Percentiles rank a stretch among this genome's conserved stretches.
Conservation (phyloP, 1,140 invertebrate genomes). For the Pseudobourletiella spinata region DNA sequence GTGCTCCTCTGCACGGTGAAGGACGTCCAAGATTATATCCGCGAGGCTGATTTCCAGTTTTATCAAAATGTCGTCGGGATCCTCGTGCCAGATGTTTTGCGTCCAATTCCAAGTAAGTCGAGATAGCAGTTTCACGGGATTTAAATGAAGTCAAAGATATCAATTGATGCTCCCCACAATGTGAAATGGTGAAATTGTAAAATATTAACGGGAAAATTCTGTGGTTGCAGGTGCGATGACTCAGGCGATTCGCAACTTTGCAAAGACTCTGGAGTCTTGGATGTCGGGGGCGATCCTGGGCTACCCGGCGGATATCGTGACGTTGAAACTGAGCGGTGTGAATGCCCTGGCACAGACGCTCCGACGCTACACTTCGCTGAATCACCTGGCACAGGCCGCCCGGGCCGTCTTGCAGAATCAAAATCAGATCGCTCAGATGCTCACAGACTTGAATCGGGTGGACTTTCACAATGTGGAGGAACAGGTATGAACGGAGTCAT, state of each 20-base stretch:
- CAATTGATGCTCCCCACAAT: no score
- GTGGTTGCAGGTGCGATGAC: conserved; percentile 70
- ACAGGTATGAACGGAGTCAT: conserved; percentile 47
- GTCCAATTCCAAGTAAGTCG: conserved; percentile 75
- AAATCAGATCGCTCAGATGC: conserved; percentile 93
- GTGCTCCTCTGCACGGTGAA: conserved; percentile 48
- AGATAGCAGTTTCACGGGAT: no score
- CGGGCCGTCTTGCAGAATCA: conserved; percentile 91
- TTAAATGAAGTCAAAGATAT: no score
- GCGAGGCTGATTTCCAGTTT: conserved; percentile 79
- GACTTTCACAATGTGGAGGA: conserved; percentile 95
- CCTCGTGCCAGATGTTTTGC: conserved; percentile 88
- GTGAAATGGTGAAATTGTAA: no score
- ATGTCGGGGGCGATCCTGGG: conserved; percentile 76
- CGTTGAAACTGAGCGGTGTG: conserved; percentile 74
- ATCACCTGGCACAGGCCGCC: conserved; percentile 93
- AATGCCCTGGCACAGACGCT: conserved; percentile 90
- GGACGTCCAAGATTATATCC: conserved; percentile 61
- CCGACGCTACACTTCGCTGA: conserved; percentile 92
- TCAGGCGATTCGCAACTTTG: conserved; percentile 87
- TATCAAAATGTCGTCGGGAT: conserved; percentile 95
- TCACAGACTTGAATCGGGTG: conserved; percentile 90
- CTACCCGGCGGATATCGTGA: conserved; percentile 71
- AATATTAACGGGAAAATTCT: no score
- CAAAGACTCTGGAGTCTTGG: conserved; percentile 82